Evolutionary conservation across 2,113 vertebrate species (phyloP).

Genomic region (Myotis lucifugus): DNA sequence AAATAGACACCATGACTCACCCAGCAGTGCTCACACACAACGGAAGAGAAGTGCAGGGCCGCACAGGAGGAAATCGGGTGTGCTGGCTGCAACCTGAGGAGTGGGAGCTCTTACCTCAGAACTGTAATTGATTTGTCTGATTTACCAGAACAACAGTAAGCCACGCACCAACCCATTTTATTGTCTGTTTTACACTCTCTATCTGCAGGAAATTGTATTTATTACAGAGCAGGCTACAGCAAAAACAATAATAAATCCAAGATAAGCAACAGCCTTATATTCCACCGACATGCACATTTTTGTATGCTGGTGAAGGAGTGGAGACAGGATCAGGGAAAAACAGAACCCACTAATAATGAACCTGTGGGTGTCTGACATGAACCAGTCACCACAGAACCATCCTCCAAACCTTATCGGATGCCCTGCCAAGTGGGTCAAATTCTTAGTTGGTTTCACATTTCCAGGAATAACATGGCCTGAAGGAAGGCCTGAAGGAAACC

Average conservation of each 20-base stretch:
- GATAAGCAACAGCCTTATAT: slow-evolving; percentile 56
- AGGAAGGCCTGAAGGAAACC: not conserved
- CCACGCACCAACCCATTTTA: slow-evolving; percentile 31
- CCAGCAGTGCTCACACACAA: not conserved
- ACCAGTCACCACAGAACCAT: not conserved
- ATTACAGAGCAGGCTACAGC: slow-evolving; percentile 55
- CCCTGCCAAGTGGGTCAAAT: not conserved
- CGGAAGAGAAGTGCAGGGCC: not conserved
- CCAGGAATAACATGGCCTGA: not conserved
- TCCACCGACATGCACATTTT: not conserved
- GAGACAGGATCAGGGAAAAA: not conserved
- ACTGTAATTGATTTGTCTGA: slow-evolving; percentile 58
- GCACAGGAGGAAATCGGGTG: not conserved
- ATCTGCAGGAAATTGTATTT: slow-evolving; percentile 64
- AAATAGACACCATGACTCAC: not conserved
- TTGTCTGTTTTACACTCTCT: slow-evolving; percentile 49
- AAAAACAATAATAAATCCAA: slow-evolving; percentile 68
- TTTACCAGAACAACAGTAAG: slow-evolving; percentile 54
- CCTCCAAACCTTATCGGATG: not conserved
- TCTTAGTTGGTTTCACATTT: not conserved
- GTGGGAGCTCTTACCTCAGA: not conserved
- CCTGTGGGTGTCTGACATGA: not conserved
- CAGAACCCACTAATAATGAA: not conserved
- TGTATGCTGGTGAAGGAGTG: not conserved
- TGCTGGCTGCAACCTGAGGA: not conserved